phyloP scores from a whole-genome alignment of 2,113 vertebrate genomes.

The Elephas maximus region DNA sequence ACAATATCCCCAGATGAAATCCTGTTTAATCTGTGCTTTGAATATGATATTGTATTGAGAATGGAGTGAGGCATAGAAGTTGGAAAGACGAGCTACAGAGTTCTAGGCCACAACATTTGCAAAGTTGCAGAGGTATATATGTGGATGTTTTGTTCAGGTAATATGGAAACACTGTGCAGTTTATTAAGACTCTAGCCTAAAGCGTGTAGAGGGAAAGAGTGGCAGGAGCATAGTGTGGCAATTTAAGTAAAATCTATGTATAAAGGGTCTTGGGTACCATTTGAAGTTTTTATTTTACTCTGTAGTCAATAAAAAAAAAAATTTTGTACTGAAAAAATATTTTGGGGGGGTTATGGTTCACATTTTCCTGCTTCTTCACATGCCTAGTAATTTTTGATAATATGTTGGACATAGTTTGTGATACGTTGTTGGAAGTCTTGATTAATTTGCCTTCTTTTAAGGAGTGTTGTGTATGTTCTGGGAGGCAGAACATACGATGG shows the following conservation, averaged over 20 bases:
- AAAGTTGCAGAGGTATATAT: neutral
- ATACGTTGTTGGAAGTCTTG: neutral
- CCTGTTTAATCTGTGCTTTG: too few species aligned
- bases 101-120: neutral
- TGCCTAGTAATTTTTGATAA: neutral
- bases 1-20: neutral
- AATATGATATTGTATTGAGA: neutral
- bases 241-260: neutral
- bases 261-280: neutral
- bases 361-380: neutral
- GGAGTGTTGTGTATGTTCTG: neutral
- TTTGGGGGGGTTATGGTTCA: neutral
- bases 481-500: neutral
- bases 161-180: neutral
- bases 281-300: neutral
- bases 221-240: neutral
- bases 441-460: neutral
- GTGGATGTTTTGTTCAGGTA: neutral
- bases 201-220: neutral
- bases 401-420: neutral
- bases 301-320: neutral
- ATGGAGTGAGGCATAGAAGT: neutral
- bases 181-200: neutral
- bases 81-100: neutral
- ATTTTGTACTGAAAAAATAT: too few species aligned